Evolutionary conservation across 53 echinoderm and acorn worm species (phyloP).

Genomic region (Echinarachnius parma): DNA sequence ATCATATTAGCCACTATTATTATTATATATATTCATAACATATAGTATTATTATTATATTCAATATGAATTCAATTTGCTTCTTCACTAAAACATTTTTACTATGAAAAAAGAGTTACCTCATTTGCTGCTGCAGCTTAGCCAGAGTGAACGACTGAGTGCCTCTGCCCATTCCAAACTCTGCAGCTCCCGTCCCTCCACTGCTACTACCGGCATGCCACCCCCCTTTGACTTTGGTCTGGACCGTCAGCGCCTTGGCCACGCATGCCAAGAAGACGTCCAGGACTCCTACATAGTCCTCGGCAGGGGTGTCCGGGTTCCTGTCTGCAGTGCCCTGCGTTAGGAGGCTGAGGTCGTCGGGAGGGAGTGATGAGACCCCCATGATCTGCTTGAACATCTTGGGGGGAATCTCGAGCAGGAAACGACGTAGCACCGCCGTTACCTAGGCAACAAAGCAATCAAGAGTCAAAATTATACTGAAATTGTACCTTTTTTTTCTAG

Average conservation of each 20-base stretch:
- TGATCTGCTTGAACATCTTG: conserved; percentile 71
- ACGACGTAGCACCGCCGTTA: conserved; percentile 76
- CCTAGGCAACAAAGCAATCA: conserved; percentile 51
- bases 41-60: too few species aligned
- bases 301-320: conserved; percentile 40
- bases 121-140: conserved; percentile 58
- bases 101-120: too few species aligned
- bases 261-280: conserved; percentile 91
- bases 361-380: conserved; percentile 66
- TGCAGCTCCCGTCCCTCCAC: conserved; percentile 12
- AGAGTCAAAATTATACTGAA: too few species aligned
- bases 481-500: too few species aligned
- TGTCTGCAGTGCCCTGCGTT: conserved; percentile 62
- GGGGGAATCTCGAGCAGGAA: conserved; percentile 88
- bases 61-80: too few species aligned
- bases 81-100: too few species aligned
- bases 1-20: too few species aligned
- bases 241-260: conserved; percentile 83
- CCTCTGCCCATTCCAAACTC: conserved; percentile 52
- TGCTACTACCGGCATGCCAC: conserved; percentile 15
- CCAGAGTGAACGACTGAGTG: conserved; percentile 56
- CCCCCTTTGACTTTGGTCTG: conserved; percentile 89
- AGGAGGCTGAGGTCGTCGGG: conserved; percentile 71
- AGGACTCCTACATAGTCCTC: conserved; percentile 72
- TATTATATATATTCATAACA: too few species aligned